These are phyloP conservation scores for Scolopax rusticola DNA, from an alignment of 2,797 vertebrate species.

Conservation along the genomic window DNA sequence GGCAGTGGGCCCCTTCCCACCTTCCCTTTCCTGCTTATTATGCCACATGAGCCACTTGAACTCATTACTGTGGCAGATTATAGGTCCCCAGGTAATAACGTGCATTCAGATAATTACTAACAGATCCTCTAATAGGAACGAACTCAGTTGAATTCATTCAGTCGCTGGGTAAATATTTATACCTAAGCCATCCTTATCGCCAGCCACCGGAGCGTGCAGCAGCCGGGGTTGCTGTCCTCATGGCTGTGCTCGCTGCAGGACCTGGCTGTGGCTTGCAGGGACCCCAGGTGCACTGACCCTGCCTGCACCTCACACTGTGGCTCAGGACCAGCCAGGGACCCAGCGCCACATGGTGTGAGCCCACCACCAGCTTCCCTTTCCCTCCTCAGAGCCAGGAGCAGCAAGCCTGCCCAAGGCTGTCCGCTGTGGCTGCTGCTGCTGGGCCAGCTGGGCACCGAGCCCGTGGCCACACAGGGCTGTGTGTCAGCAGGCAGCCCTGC, in stretches of 20 bases:
- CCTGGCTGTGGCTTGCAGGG: not conserved
- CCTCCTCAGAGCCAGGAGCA: not conserved
- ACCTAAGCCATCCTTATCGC: conserved; percentile 36
- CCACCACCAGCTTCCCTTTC: no score
- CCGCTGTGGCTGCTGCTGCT: not conserved
- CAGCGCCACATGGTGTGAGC: rapidly evolving
- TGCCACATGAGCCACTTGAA: conserved; percentile 67
- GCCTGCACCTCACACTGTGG: rapidly evolving
- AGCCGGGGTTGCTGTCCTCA: not conserved
- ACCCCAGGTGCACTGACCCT: not conserved
- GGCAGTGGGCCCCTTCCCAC: conserved; percentile 40
- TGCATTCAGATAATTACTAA: conserved; percentile 72
- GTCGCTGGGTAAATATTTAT: conserved; percentile 43
- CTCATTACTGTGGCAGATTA: conserved; percentile 73
- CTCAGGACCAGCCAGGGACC: rapidly evolving
- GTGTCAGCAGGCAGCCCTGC: not conserved
- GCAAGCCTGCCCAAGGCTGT: not conserved
- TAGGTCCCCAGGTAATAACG: conserved; percentile 69
- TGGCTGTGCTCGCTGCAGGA: not conserved
- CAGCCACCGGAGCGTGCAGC: not conserved
- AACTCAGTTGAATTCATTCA: conserved; percentile 65
- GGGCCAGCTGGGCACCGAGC: not conserved
- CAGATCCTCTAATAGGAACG: conserved; percentile 70
- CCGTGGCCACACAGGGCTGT: not conserved
- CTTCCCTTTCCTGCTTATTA: conserved; percentile 63